Base-by-base conservation (phyloP, 2,888 invertebrate species). In the Lochmaea crataegi region DNA sequence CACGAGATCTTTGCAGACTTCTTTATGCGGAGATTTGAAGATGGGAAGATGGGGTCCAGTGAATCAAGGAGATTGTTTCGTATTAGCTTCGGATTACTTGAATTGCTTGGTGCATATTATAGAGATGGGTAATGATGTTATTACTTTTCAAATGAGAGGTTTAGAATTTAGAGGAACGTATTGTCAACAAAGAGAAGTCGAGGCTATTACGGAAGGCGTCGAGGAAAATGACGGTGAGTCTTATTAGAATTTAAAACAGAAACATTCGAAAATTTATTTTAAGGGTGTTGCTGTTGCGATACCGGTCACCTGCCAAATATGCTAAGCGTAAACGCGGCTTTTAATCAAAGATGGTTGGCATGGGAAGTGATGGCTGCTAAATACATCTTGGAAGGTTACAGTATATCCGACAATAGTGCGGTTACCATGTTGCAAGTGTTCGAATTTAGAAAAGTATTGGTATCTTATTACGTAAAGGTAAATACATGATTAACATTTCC, bases 121-220 rank as follows among this genome's bases (percentile, higher is more conserved):
- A 68, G 99, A 99, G 88, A 89, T 98, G 85, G 99, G 98, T 18
- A 99, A 99, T 84, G 99, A 99, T 0, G 90, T 99, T 73, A 97
- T 99, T 12, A 99, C 99, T 0, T 99, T 99, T 88, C 99, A 99
- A 89, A 91, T 99, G 88, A 90, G 99, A 65, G 99, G 99, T 0
- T 88, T 99, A 12, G 99, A 99, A 88, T 99, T 99, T 88, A 90
- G 98, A 63, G 98, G 99, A 32, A 99, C 99, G 0, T 99, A 99
- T 86, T 99, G 99, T 85, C 99, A 99, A 86, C 99, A 99, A 87
- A 88, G 99, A 71, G 98, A 98, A 88, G 98, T 99, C 1, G 99
- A 99, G 87, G 99, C 99, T 14, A 99, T 99, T 75, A 96, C 96
- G 0, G 99, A 99, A 87, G 98, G 97, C 11, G 96, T 98, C 0